Base-by-base conservation (phyloP, 2,797 vertebrate species). In the Threskiornis aethiopicus region DNA sequence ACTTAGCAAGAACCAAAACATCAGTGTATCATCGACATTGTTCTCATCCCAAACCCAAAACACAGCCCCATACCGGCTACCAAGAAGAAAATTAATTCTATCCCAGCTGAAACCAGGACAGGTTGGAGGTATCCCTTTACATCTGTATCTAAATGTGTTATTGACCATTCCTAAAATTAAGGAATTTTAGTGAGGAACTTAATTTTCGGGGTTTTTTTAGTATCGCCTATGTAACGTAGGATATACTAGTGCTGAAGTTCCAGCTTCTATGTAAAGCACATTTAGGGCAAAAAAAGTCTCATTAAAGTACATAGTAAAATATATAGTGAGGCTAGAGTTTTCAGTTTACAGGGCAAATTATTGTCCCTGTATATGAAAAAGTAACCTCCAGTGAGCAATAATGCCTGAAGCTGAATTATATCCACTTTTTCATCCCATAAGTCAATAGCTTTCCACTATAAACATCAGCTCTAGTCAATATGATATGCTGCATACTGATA, bases 371-470 rank as follows among this genome's bases (percentile, higher is more conserved):
- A 95, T 93, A 94, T 95, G 94, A 97, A 92, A 96, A 96, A 96
- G 93, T 96, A 97, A 96, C 94, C 96, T 96, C 96, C 75, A 81
- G 95, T 93, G 95, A 92, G 89, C 84, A 96, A 94, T 97, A 97
- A 96, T 93, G 91, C 87, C 92, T 96, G 75, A 92, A 89, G 94
- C 94, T 97, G 96, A 96, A 95, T 96, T 97, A 96, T 97, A 96
- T 90, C 89, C 82, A 96, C 89, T 96, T 96, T 96, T 96, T 96
- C 94, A 96, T 93, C 82, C 89, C 87, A 94, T 97, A 96, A 97
- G 92, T 97, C 96, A 96, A 96, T 97, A 97, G 94, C 84, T 95
- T 96, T 96, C 89, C 93, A 95, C 96, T 96, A 97, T 96, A 97
- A 97, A 96, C 96, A 97, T 97, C 96, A 97, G 84, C 75, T 94